Evolutionary conservation across 2,113 vertebrate species (phyloP).

Genomic region (Falco punctatus): DNA sequence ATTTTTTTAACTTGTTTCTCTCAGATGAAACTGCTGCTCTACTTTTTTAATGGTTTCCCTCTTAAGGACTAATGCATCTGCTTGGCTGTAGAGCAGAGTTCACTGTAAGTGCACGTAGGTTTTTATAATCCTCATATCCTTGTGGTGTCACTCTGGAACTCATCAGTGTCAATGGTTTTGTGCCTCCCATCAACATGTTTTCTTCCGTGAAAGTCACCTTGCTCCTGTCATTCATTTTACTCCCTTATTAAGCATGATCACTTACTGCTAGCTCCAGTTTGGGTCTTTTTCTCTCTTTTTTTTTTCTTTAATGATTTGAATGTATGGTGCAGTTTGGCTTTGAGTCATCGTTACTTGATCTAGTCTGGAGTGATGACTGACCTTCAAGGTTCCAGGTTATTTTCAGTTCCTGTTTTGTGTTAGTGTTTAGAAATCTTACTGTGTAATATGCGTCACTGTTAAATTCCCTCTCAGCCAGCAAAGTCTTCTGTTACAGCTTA

Average conservation of each 20-base stretch:
- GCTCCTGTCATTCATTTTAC: not conserved
- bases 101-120: not conserved
- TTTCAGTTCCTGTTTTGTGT: not conserved
- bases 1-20: not conserved
- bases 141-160: not conserved
- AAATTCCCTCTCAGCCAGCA: not conserved
- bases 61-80: not conserved
- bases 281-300: not conserved
- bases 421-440: not conserved
- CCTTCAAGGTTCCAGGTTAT: not conserved
- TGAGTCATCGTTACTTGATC: not conserved
- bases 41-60: slow-evolving; percentile 15
- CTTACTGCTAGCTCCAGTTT: not conserved
- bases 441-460: not conserved
- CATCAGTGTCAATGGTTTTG: not conserved
- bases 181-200: not conserved
- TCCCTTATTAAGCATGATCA: not conserved
- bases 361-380: not conserved
- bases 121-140: not conserved
- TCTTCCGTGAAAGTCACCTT: not conserved
- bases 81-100: not conserved
- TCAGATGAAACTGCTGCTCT: slow-evolving; percentile 2
- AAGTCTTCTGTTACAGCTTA: not conserved
- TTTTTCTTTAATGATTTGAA: not conserved
- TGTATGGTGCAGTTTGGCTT: not conserved